Conservation (phyloP, 2,888 invertebrate genomes). For the Sarcophaga subvicina region DNA sequence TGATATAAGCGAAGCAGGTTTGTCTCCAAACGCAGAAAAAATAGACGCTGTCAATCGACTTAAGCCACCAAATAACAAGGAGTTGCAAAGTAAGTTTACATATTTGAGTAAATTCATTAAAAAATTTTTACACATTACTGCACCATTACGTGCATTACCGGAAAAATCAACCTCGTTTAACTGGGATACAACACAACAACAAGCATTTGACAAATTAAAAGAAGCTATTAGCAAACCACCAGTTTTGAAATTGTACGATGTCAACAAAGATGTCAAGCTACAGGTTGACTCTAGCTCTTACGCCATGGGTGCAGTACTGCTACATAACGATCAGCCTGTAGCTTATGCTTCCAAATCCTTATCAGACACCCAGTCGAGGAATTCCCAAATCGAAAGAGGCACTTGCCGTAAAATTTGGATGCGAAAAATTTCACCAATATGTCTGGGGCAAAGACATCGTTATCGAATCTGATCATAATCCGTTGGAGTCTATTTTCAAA, state of each 20-base stretch:
- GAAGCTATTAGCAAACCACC: constrained; percentile 36
- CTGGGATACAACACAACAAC: constrained; percentile 1
- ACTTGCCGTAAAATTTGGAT: too few species aligned
- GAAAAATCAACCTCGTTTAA: constrained; percentile 16
- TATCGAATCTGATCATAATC: constrained; percentile 53
- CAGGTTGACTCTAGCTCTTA: constrained; percentile 49
- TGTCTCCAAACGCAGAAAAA: constrained; percentile 52
- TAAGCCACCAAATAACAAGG: constrained; percentile 55
- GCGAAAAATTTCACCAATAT: too few species aligned
- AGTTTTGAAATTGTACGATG: constrained; percentile 50
- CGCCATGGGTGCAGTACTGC: constrained; percentile 31
- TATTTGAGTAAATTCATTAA: constrained; percentile 54
- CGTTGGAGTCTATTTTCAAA: constrained; percentile 16
- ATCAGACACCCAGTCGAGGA: neutral
- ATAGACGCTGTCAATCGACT: constrained; percentile 61
- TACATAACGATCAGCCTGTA: constrained; percentile 11
- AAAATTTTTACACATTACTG: constrained; percentile 20
- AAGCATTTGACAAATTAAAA: constrained; percentile 43
- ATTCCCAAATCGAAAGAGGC: constrained; percentile 1
- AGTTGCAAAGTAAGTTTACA: constrained; percentile 68
- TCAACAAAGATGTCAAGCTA: constrained; percentile 40
- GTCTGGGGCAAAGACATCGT: constrained; percentile 29
- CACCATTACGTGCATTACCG: neutral
- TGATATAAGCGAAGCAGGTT: constrained; percentile 32
- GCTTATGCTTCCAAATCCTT: too few species aligned